These are phyloP conservation scores for Theristicus caerulescens DNA, from an alignment of 2,113 vertebrate species.

Conservation along the genomic window DNA sequence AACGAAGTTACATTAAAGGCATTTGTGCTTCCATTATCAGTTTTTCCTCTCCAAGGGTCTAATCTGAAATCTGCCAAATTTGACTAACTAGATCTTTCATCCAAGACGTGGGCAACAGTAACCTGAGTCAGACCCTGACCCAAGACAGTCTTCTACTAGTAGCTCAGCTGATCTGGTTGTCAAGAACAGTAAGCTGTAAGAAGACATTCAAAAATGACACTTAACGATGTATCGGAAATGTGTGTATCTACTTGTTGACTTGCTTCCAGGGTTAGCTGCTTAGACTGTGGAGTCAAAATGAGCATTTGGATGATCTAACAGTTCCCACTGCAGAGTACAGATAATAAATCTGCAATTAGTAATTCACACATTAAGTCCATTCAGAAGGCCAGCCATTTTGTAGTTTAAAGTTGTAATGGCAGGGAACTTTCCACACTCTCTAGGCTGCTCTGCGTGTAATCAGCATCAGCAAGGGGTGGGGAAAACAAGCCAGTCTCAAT, in stretches of 20 bases:
- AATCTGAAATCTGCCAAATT: not conserved
- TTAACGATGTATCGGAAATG: not conserved
- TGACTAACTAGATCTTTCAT: not conserved
- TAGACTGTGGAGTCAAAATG: not conserved
- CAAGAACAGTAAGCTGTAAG: not conserved
- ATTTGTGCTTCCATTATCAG: not conserved
- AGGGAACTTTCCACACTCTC: not conserved
- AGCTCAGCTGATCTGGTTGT: not conserved
- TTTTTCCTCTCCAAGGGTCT: not conserved
- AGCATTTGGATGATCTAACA: not conserved
- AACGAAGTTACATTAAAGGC: not conserved
- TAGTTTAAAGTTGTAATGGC: not conserved
- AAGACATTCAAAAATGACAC: not conserved
- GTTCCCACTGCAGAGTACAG: not conserved
- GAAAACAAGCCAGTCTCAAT: not conserved
- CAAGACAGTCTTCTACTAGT: not conserved
- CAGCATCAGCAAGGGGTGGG: not conserved
- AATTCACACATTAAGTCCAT: not conserved
- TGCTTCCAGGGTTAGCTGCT: not conserved
- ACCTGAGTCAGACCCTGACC: not conserved
- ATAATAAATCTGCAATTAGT: slow-evolving; percentile 3
- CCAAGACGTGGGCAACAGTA: not conserved
- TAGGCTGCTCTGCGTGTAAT: not conserved
- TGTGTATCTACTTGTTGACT: not conserved
- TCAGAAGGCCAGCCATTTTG: not conserved